Evolutionary conservation across 2,113 vertebrate genomes (phyloP), one percentile per base, ranked within the genome.

Genomic region (Xiphophorus maculatus): DNA sequence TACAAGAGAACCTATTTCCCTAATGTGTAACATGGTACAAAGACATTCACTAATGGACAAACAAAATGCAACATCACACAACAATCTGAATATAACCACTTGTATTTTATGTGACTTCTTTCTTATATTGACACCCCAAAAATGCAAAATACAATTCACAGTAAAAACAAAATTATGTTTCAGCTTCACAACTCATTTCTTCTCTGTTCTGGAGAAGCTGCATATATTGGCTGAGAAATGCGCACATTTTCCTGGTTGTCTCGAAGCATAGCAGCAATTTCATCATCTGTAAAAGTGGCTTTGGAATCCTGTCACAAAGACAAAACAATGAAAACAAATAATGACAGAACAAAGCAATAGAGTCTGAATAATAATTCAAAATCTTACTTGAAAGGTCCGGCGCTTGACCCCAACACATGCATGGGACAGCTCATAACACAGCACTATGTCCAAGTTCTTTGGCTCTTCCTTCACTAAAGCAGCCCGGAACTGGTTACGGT

Each of bases 381-480:
- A 19, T 0, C 66, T 62, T 85, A 93, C 93, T 84, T 88, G 25
- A 82, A 88, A 86, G 61, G 83, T 66, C 14, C 83, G 77, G 0
- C 62, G 87, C 75, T 91, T 92, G 17, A 92, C 85, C 62, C 92
- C 90, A 0, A 91, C 79, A 79, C 92, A 94, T 29, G 84, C 79
- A 42, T 74, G 77, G 25, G 90, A 87, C 44, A 84, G 77, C 82
- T 94, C 90, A 77, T 90, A 92, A 67, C 92, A 93, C 69, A 94
- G 67, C 14, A 70, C 12, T 4, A 90, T 63, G 9, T 82, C 68
- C 76, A 92, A 81, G 48, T 73, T 75, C 28, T 87, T 78, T 12
- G 67, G 75, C 42, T 87, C 79, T 71, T 76, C 77, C 32, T 74
- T 82, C 69, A 78, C 1, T 67, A 93, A 73, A 64, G 64, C 86